Base-by-base conservation (phyloP, 2,888 invertebrate genomes). In the Teleiodes luculella region DNA sequence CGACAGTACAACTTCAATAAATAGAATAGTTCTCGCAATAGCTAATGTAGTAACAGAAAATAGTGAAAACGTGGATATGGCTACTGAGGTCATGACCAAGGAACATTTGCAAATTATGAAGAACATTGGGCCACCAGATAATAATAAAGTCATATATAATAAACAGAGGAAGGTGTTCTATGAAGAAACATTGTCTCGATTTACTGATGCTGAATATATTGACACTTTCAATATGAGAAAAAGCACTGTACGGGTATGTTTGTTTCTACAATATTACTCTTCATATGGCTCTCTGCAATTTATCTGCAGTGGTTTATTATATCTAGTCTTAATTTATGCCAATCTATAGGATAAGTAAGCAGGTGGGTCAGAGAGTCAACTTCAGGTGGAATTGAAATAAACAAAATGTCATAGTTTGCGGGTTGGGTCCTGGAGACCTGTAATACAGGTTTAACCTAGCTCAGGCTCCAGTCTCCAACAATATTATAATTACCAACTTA, bases 31-130 rank as follows among this genome's bases (percentile, higher is more conserved):
- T 1, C 76, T 86, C 16, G 80, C 86, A n/a, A 69, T 78, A 20
- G 78, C 86, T 4, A 76, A 85, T 67, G 72, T 85, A 47, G 63
- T 86, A 3, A 68, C 73, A 48, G 87, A 88, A 66, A 83, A 86
- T 61, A 71, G 66, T 59, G 81, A 86, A 53, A 84, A 82, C 64
- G 59, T 85, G 24, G 64, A 65, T 33, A 65, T 54, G 55, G 73
- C 78, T 11, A 76, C 70, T 58, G 72, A 78, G 46, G 56, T 68
- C 4, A 20, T 77, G 11, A 65, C 65, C 24, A 74, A 74, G 54
- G 78, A 83, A 48, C 68, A 63, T 18, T 57, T 56, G 52, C 53
- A 63, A 30, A 24, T 45, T 53, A 52, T 51, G 50, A 52, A 55
- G 47, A 41, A 53, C 36, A 31, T 35, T 1, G 11, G 20, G 24